These are phyloP conservation scores for Zaprionus obscuricornis DNA, from an alignment of 2,888 invertebrate genomes.

Conservation along the genomic window DNA sequence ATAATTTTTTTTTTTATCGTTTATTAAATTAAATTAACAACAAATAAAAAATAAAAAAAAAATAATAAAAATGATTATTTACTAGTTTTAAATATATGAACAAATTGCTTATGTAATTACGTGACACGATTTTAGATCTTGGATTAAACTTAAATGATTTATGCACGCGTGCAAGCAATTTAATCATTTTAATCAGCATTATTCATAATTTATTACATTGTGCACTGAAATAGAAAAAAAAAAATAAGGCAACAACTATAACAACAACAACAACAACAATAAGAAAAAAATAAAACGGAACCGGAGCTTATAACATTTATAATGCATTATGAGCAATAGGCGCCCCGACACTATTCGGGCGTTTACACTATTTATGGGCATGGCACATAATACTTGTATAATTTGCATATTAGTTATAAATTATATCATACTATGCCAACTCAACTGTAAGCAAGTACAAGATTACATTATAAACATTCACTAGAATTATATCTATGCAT, in stretches of 20 bases:
- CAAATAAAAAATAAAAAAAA: background rate
- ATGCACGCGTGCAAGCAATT: constrained; percentile 48
- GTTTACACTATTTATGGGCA: too few species aligned
- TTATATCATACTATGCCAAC: too few species aligned
- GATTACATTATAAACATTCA: too few species aligned
- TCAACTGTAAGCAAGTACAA: too few species aligned
- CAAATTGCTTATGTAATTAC: constrained; percentile 54
- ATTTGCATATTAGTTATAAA: too few species aligned
- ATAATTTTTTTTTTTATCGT: background rate
- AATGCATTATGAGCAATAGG: background rate
- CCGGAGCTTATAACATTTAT: constrained; percentile 22
- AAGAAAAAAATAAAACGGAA: constrained; percentile 29
- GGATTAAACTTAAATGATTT: constrained; percentile 48
- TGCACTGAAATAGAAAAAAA: too few species aligned
- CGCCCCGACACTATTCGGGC: too few species aligned
- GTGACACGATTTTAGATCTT: constrained; percentile 44
- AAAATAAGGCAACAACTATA: too few species aligned
- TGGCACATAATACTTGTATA: too few species aligned
- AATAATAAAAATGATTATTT: background rate
- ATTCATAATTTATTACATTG: constrained; percentile 32
- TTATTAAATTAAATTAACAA: background rate
- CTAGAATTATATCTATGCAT: too few species aligned
- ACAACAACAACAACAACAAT: background rate
- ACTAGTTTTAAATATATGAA: constrained; percentile 8
- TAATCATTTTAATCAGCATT: constrained; percentile 31